Evolutionary conservation across 2,888 invertebrate genomes (phyloP).

Genomic region (Dimorphilus gyrociliatus): DNA sequence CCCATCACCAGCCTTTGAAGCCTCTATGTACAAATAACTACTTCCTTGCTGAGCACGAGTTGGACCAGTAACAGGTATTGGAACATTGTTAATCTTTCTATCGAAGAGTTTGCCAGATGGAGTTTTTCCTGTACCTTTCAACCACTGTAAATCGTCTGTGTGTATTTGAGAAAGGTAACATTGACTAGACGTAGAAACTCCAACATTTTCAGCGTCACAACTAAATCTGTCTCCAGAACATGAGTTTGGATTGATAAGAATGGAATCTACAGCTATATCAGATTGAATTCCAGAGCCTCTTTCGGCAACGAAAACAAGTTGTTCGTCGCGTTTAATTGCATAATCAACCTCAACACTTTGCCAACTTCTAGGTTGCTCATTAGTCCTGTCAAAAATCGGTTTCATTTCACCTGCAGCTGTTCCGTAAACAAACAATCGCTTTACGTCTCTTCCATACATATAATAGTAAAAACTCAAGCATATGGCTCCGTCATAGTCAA

Average conservation of each 20-base stretch:
- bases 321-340: no score
- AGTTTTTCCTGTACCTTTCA: slow-evolving; percentile 2
- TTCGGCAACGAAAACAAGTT: slow-evolving; percentile 1
- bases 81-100: slow-evolving; percentile 2
- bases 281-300: slow-evolving; percentile 2
- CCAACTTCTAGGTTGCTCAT: no score
- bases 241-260: slow-evolving; percentile 10
- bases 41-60: slow-evolving; percentile 7
- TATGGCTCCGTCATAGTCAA: slow-evolving; percentile 14
- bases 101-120: slow-evolving; percentile 3
- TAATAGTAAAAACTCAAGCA: slow-evolving; percentile 19
- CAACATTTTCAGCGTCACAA: slow-evolving; percentile 2
- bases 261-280: slow-evolving; percentile 10
- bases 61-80: slow-evolving; percentile 11
- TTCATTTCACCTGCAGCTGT: no score
- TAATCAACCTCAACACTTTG: no score
- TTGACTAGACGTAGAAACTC: no score
- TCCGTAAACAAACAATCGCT: slow-evolving; percentile 11
- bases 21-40: slow-evolving; percentile 26
- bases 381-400: no score
- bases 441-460: slow-evolving; percentile 18
- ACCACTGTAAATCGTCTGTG: slow-evolving; percentile 15
- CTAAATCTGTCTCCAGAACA: slow-evolving; percentile 7
- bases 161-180: no score
- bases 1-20: slow-evolving; percentile 36